phyloP scores from a whole-genome alignment of 1,140 invertebrate genomes.

The Agrilus planipennis region DNA sequence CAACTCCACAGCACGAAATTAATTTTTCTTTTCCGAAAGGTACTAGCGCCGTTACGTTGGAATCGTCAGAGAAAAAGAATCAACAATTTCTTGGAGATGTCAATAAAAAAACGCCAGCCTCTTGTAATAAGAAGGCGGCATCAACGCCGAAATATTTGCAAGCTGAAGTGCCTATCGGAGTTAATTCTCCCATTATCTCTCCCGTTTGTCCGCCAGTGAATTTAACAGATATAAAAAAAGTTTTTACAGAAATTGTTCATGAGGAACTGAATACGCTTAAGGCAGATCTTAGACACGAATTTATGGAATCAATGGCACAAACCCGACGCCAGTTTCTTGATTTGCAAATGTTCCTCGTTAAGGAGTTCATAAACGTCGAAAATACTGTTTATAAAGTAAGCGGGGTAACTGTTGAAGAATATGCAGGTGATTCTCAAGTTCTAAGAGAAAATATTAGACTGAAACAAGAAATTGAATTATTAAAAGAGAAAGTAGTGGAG shows the following conservation, averaged over 20 bases:
- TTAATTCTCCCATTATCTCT: not conserved
- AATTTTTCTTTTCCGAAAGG: too few relatives aligned
- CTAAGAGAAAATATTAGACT: slow-evolving; percentile 5
- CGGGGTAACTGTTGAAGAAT: not conserved
- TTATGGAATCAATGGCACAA: slow-evolving; percentile 1
- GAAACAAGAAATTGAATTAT: slow-evolving; percentile 3
- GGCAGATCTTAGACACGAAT: slow-evolving; percentile 8
- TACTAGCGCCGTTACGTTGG: too few relatives aligned
- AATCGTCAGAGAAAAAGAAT: too few relatives aligned
- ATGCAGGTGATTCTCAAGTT: slow-evolving; percentile 4
- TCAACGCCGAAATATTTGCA: not conserved
- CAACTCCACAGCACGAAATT: too few relatives aligned
- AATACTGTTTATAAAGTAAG: slow-evolving; percentile 6
- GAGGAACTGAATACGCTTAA: not conserved
- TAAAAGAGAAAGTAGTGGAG: slow-evolving; percentile 2
- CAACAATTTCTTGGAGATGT: too few relatives aligned
- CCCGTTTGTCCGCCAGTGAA: too few relatives aligned
- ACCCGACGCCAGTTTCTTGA: slow-evolving; percentile 9
- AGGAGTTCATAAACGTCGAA: slow-evolving; percentile 9
- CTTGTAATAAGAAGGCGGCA: not conserved
- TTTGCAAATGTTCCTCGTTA: slow-evolving; percentile 9
- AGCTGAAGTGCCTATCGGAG: not conserved
- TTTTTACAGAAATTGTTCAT: not conserved
- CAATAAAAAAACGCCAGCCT: not conserved
- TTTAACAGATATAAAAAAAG: not conserved